Evolutionary conservation across 2,113 vertebrate species (phyloP).

Genomic region (Chelonoidis abingdonii): DNA sequence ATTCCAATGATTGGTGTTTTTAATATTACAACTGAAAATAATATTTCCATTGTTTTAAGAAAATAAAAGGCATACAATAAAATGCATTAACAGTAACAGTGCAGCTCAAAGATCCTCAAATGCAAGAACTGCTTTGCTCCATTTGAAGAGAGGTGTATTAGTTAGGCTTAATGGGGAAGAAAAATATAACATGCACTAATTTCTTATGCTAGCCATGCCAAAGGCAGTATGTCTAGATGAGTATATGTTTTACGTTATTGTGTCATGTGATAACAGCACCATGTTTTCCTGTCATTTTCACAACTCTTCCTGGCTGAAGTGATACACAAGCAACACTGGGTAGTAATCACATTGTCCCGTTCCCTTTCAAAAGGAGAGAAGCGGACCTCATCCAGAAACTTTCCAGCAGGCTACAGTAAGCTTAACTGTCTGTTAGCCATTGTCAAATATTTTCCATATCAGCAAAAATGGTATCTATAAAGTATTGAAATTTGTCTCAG

Average conservation of each 20-base stretch:
- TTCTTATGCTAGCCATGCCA: background rate
- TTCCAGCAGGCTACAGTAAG: constrained; percentile 68
- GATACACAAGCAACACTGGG: constrained; percentile 60
- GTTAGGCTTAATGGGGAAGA: background rate
- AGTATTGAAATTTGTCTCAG: constrained; percentile 25
- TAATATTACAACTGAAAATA: background rate
- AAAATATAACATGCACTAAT: background rate
- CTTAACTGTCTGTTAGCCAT: constrained; percentile 67
- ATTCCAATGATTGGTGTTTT: background rate
- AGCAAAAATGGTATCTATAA: constrained; percentile 43
- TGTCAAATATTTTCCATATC: constrained; percentile 46
- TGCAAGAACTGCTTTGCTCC: background rate
- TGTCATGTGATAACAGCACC: constrained; percentile 58
- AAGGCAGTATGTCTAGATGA: constrained; percentile 1
- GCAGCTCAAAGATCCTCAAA: background rate
- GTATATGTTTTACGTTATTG: constrained; percentile 19
- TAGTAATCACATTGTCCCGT: constrained; percentile 64
- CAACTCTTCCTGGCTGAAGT: constrained; percentile 64
- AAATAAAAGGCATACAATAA: background rate
- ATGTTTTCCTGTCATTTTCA: constrained; percentile 69
- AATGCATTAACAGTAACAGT: background rate
- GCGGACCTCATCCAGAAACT: constrained; percentile 66
- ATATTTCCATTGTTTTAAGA: background rate
- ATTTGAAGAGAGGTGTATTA: background rate
- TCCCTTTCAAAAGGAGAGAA: constrained; percentile 73